Percentiles rank a stretch among this genome's conserved stretches.
Evolutionary conservation across 1,140 invertebrate species (phyloP).

Genomic region (Drosophila arizonae): DNA sequence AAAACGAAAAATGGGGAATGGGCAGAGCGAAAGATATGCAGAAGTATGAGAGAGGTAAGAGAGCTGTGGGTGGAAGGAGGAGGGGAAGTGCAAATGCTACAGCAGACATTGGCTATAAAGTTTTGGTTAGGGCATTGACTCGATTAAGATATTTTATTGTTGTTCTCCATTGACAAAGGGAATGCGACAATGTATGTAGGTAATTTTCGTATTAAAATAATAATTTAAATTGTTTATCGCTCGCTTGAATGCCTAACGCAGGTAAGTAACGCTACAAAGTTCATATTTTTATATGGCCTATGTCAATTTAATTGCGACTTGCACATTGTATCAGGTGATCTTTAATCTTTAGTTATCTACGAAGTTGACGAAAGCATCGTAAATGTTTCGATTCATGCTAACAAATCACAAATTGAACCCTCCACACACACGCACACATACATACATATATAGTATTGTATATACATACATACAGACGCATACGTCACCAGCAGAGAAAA

Average conservation of each 20-base stretch:
- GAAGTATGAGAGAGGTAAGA: conserved; percentile 2
- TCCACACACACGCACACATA: not conserved
- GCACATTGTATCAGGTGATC: conserved; percentile 31
- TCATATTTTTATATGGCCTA: conserved; percentile 2
- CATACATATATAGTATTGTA: not conserved
- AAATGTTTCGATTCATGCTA: conserved; percentile 20
- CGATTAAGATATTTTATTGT: not conserved
- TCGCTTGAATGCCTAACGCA: not conserved
- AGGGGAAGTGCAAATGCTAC: not conserved
- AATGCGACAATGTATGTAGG: too few species aligned
- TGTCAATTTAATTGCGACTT: conserved; percentile 15
- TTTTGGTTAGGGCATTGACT: conserved; percentile 26
- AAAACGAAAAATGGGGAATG: not conserved
- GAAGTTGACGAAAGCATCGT: conserved; percentile 3
- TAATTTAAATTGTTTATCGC: too few species aligned
- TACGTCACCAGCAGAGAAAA: conserved; percentile 34
- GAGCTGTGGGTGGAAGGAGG: not conserved
- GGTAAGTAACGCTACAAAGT: not conserved
- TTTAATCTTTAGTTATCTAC: conserved; percentile 13
- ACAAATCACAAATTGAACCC: conserved; percentile 29
- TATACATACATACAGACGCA: conserved; percentile 3
- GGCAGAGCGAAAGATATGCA: conserved; percentile 1
- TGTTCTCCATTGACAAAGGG: too few species aligned
- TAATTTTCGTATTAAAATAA: too few species aligned
- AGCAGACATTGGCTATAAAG: conserved; percentile 18